These are phyloP conservation scores for Tinea semifulvella DNA, from an alignment of 2,888 invertebrate genomes.

Conservation along the genomic window DNA sequence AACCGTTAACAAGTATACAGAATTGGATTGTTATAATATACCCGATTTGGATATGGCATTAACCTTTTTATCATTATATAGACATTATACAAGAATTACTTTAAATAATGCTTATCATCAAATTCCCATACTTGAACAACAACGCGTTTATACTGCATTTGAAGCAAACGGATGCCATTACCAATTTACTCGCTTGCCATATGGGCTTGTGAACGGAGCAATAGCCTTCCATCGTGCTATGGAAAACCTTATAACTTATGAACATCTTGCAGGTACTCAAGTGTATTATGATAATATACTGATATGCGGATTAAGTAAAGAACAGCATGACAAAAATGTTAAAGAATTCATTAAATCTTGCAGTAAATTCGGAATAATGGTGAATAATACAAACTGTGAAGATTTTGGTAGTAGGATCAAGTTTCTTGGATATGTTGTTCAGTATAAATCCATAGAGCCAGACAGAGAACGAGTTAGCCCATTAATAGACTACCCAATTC, in stretches of 20 bases:
- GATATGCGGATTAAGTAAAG: neutral
- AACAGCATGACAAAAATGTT: neutral
- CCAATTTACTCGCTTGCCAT: conserved; percentile 9
- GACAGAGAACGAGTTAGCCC: neutral
- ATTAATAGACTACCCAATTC: neutral
- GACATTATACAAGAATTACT: neutral
- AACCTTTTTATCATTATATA: neutral
- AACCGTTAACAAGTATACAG: conserved; percentile 4
- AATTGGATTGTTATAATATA: conserved; percentile 7
- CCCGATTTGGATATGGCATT: neutral
- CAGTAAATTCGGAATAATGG: neutral
- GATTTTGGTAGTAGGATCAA: neutral
- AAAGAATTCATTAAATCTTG: neutral
- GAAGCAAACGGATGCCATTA: neutral
- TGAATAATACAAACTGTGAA: neutral
- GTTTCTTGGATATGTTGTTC: neutral
- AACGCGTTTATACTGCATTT: conserved; percentile 4
- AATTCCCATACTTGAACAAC: neutral
- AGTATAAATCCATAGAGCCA: neutral
- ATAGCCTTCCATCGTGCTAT: conserved; percentile 5
- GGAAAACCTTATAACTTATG: neutral
- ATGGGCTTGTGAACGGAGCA: conserved; percentile 5
- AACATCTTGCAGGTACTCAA: neutral
- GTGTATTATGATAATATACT: neutral
- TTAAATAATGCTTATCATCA: neutral